phyloP scores from a whole-genome alignment of 2,888 invertebrate species.

The Gari tellinella region DNA sequence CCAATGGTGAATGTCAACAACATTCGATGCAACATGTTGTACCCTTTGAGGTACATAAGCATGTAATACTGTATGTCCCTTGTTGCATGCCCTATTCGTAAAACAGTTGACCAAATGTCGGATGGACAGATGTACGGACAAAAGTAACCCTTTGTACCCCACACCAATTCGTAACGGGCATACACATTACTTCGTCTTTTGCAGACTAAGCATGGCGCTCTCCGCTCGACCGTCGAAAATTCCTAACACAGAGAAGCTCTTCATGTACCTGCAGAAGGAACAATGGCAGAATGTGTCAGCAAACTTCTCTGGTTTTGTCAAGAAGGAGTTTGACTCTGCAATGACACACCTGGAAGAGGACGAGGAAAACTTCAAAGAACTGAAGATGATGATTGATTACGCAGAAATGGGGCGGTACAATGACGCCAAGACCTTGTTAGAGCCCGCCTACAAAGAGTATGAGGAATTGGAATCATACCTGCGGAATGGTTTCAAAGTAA shows the following conservation, averaged over 20 bases:
- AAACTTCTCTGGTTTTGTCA: constrained; percentile 40
- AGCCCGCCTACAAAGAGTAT: constrained; percentile 25
- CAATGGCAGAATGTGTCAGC: constrained; percentile 53
- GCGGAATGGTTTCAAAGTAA: constrained; percentile 5
- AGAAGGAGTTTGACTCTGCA: constrained; percentile 33
- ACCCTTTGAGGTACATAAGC: no score
- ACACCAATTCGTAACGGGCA: no score
- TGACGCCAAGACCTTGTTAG: constrained; percentile 31
- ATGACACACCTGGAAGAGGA: constrained; percentile 38
- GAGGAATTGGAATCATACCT: constrained; percentile 18
- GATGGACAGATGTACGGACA: no score
- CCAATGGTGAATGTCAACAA: no score
- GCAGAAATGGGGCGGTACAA: constrained; percentile 47
- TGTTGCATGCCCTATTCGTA: no score
- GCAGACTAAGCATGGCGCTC: no score
- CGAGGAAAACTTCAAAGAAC: constrained; percentile 14
- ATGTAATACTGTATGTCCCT: no score
- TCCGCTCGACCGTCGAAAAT: no score
- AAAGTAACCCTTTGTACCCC: no score
- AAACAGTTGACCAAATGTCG: no score
- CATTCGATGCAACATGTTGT: no score
- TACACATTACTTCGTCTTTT: no score
- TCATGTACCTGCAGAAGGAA: constrained; percentile 36
- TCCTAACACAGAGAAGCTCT: constrained; percentile 40
- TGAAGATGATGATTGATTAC: constrained; percentile 33